phyloP scores from a whole-genome alignment of 2,113 vertebrate genomes.

The Axis porcinus region DNA sequence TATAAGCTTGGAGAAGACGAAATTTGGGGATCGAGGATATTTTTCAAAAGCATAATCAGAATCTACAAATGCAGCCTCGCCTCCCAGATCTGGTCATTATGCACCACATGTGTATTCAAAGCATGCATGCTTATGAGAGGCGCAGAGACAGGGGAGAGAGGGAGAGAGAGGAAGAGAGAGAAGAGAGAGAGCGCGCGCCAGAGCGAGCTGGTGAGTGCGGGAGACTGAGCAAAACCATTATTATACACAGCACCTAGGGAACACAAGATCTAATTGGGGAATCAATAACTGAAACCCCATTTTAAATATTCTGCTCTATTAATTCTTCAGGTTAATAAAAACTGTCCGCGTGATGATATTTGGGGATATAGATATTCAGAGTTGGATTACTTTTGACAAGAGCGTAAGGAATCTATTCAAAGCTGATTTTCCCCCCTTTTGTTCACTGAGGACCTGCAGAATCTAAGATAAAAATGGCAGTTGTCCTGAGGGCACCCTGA shows the following conservation, averaged over 20 bases:
- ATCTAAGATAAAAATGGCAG: constrained; percentile 96
- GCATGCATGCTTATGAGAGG: constrained; percentile 26
- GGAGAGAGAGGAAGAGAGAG: not conserved
- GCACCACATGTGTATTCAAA: constrained; percentile 63
- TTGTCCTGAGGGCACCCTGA: constrained; percentile 94
- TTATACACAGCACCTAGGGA: constrained; percentile 64
- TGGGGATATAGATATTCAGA: constrained; percentile 85
- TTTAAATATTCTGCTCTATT: constrained; percentile 81
- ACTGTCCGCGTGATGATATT: constrained; percentile 77
- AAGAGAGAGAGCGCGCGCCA: not conserved
- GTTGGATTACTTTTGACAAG: constrained; percentile 87
- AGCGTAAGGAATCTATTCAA: constrained; percentile 86
- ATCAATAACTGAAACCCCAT: constrained; percentile 78
- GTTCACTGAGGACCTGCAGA: constrained; percentile 85
- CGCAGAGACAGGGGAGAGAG: not conserved
- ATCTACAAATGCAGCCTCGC: constrained; percentile 40
- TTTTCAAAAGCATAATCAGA: constrained; percentile 65
- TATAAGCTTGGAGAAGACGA: constrained; percentile 37
- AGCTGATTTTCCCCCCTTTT: constrained; percentile 82
- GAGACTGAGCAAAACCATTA: constrained; percentile 55
- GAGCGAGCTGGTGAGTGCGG: not conserved
- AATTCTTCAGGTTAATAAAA: constrained; percentile 81
- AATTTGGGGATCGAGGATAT: constrained; percentile 57
- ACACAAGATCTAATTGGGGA: constrained; percentile 79
- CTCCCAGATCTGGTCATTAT: constrained; percentile 64